These are phyloP conservation scores for Xyliphius kryptos DNA, from an alignment of 2,113 vertebrate species.

Conservation along the genomic window DNA sequence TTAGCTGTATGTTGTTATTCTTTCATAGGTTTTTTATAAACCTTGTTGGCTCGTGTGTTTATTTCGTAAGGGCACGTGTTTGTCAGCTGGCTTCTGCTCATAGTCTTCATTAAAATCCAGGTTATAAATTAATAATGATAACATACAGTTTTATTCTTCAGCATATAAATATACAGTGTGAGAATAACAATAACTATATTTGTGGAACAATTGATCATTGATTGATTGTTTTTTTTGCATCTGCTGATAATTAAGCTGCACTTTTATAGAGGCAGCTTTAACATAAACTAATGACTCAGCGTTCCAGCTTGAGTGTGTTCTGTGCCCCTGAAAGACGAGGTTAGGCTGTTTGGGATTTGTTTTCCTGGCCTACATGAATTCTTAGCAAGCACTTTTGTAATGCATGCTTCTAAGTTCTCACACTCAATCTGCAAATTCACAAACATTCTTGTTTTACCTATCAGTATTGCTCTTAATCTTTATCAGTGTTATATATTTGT, in stretches of 20 bases:
- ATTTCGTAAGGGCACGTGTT: no score
- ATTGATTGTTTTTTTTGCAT: background rate
- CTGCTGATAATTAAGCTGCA: no score
- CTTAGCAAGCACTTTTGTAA: constrained; percentile 7
- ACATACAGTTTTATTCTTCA: no score
- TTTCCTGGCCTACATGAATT: background rate
- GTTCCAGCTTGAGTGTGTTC: constrained; percentile 17
- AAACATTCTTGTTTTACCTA: background rate
- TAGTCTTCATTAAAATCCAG: constrained; percentile 1
- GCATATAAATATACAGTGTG: constrained; percentile 20
- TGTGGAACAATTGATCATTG: background rate
- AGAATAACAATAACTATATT: background rate
- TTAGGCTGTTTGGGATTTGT: constrained; percentile 7
- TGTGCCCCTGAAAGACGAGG: no score
- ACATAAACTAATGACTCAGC: constrained; percentile 31
- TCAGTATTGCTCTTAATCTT: background rate
- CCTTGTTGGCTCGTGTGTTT: constrained; percentile 4
- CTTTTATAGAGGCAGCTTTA: constrained; percentile 5
- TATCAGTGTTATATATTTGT: no score
- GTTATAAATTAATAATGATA: background rate
- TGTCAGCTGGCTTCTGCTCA: constrained; percentile 36
- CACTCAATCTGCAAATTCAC: background rate
- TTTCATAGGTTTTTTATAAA: no score
- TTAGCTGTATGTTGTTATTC: constrained; percentile 17
- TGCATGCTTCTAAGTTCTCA: no score